Evolutionary conservation across 2,888 invertebrate genomes (phyloP), one percentile per base, ranked within the genome.

Genomic region (Aphidius colemani): DNA sequence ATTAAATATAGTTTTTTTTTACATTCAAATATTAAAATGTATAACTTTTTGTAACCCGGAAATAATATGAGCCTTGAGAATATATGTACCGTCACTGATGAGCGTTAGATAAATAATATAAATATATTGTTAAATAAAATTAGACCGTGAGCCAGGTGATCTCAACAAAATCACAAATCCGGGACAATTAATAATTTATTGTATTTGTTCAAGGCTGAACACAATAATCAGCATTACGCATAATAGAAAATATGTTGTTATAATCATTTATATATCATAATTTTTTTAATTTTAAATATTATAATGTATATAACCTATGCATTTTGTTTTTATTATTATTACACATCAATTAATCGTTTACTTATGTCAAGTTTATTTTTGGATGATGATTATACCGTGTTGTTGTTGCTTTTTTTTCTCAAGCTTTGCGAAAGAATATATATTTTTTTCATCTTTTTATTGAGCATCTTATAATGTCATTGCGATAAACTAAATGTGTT

Each of bases 141-240:
- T 64, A 64, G 63, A 64, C 59, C 59, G 50, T 50, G 39, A 45
- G 40, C 46, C 48, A 39, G 50, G 41, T 63, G 59, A 63, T 59
- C 53, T 48, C 63, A 64, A 13, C 18, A 44, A 40, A 44, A 62
- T 51, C 59, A 53, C 18, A 41, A 50, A 43, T 51, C 18, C 48
- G 58, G 63, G 66, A 71, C 71, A 67, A 71, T 70, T 66, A 53
- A 69, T 73, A 67, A 41, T 65, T 44, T 49, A 53, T 53, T 53
- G 61, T 50, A 66, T 48, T 51, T 56, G n/a, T n/a, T 68, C 68
- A 66, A 67, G 66, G 46, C 8, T 68, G 75, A 72, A 69, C 71
- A 69, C 66, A 74, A 75, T 69, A 69, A 74, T 74, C 70, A 68
- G 65, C 64, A 72, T 74, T 68, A 71, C 71, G 67, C 48, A 46